Evolutionary conservation across 2,113 vertebrate genomes (phyloP).

Genomic region (Collichthys lucidus): DNA sequence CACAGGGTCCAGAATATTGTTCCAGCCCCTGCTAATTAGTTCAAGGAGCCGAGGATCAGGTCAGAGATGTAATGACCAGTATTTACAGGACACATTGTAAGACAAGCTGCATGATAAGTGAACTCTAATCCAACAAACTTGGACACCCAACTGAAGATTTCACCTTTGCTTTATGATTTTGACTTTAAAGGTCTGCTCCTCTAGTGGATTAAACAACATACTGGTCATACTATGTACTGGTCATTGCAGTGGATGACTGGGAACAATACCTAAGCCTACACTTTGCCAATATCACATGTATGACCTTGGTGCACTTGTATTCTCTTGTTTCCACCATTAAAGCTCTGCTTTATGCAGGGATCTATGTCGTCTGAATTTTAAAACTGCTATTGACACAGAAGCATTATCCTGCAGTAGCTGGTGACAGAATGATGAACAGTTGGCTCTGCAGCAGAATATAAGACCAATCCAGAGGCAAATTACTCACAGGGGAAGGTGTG

Average conservation of each 20-base stretch:
- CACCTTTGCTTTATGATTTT: not conserved
- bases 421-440: constrained; percentile 80
- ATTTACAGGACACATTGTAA: too few species aligned
- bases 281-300: constrained; percentile 29
- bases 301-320: constrained; percentile 18
- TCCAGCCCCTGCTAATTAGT: too few species aligned
- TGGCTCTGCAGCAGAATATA: constrained; percentile 64
- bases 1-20: too few species aligned
- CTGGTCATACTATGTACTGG: constrained; percentile 24
- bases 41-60: too few species aligned
- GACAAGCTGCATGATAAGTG: too few species aligned
- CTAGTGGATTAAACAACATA: constrained; percentile 18
- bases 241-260: constrained; percentile 66
- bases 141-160: too few species aligned
- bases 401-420: constrained; percentile 75
- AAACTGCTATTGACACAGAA: constrained; percentile 75
- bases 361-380: constrained; percentile 70
- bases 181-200: not conserved
- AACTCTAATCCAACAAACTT: too few species aligned
- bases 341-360: constrained; percentile 42
- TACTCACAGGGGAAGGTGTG: constrained; percentile 74
- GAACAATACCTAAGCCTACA: constrained; percentile 16
- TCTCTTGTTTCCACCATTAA: constrained; percentile 31
- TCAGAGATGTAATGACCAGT: too few species aligned
- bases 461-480: constrained; percentile 73